phyloP scores from a whole-genome alignment of 1,140 invertebrate species.

The Drosophila ficusphila region DNA sequence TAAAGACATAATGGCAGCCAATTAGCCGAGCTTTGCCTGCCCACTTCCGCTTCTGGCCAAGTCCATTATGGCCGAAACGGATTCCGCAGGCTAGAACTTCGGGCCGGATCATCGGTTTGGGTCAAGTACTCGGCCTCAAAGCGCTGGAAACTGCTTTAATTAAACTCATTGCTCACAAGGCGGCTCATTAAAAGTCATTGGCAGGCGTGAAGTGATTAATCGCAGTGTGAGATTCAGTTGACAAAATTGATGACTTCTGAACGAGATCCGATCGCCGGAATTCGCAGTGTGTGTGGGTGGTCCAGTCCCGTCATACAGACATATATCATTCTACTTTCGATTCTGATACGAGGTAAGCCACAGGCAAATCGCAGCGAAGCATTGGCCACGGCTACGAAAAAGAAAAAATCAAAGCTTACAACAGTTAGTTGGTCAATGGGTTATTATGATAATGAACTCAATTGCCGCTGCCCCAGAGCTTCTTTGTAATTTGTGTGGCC shows the following conservation, averaged over 20 bases:
- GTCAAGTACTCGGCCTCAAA: conserved; percentile 59
- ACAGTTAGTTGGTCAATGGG: conserved; percentile 76
- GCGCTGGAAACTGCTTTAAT: conserved; percentile 59
- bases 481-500: conserved; percentile 75
- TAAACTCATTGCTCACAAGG: conserved; percentile 51
- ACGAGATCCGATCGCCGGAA: conserved; percentile 12
- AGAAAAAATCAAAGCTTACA: conserved; percentile 21
- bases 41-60: conserved; percentile 40
- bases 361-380: neutral
- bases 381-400: conserved; percentile 9
- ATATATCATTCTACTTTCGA: conserved; percentile 33
- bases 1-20: conserved; percentile 50
- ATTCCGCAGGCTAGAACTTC: conserved; percentile 35
- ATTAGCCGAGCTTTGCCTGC: conserved; percentile 31
- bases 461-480: conserved; percentile 53
- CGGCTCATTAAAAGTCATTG: conserved; percentile 59
- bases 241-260: conserved; percentile 50
- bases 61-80: conserved; percentile 34
- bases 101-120: conserved; percentile 46
- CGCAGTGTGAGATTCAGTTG: conserved; percentile 34
- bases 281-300: conserved; percentile 1
- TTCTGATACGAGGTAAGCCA: conserved; percentile 10
- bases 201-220: conserved; percentile 58
- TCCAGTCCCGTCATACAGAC: conserved; percentile 8
- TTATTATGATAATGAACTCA: conserved; percentile 82